Evolutionary conservation across 2,797 vertebrate genomes (phyloP).

Genomic region (Acrocephalus scirpaceus): DNA sequence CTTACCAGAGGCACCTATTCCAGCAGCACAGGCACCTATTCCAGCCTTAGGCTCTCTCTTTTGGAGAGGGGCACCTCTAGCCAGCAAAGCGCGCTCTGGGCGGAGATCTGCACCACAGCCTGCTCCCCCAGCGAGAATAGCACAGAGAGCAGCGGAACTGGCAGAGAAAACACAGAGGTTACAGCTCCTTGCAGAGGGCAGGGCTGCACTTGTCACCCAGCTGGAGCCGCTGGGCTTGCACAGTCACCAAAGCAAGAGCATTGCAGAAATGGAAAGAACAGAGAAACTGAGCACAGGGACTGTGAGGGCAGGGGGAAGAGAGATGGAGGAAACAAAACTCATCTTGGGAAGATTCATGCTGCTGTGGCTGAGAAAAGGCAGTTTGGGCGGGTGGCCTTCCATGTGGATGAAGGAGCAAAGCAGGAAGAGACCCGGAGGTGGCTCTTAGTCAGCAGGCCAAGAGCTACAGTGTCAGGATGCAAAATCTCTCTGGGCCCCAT

Average conservation of each 20-base stretch:
- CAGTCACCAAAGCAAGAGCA: accelerated
- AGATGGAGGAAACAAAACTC: background rate
- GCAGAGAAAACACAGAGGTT: background rate
- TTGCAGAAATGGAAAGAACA: background rate
- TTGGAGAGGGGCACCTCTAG: background rate
- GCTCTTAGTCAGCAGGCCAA: background rate
- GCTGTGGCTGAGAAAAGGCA: background rate
- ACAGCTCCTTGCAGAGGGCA: background rate
- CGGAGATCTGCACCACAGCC: background rate
- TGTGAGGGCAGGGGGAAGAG: background rate
- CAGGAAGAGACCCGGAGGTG: background rate
- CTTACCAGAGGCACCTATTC: background rate
- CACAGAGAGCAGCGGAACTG: background rate
- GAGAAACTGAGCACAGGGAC: background rate
- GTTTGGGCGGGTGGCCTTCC: background rate
- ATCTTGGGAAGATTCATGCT: background rate
- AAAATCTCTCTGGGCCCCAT: too few species aligned
- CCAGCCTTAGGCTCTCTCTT: background rate
- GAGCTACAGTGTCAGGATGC: background rate
- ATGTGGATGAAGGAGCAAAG: background rate
- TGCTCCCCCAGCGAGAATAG: background rate
- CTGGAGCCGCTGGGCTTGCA: background rate
- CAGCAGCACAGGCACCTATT: background rate
- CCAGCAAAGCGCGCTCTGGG: background rate
- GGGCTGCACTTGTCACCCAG: background rate